Base-by-base conservation (phyloP, 2,113 vertebrate species). In the Cyanoramphus novaezelandiae region DNA sequence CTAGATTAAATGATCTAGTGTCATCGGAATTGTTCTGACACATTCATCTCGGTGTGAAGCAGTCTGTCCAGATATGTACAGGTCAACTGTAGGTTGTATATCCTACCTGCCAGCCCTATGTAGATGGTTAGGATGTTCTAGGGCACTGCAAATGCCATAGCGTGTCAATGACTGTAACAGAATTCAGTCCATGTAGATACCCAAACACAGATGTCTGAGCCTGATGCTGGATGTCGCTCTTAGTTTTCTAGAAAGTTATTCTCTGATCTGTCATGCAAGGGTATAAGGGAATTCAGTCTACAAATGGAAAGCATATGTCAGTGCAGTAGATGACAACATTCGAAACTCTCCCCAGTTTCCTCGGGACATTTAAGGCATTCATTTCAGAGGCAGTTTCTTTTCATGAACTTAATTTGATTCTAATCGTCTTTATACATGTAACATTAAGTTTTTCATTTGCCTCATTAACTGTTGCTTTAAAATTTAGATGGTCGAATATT, bases 381-480 rank as follows among this genome's bases (percentile, higher is more conserved):
- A 74, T 87, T 96, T 95, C 67, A 15, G 2, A 93, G 70, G 78
- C 84, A 87, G 44, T 84, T 94, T 90, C 89, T 87, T 87, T 69
- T 91, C 65, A 46, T 62, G 89, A 10, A 29, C 1, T 1, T 74
- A 75, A 86, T 88, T 93, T 75, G 76, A 68, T 92, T 35, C 72
- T 92, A 81, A 93, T 93, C 67, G 80, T 86, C 75, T 85, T 88
- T 90, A 53, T 93, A 70, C 71, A 82, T 4, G 10, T 94, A 89
- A 88, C 93, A 92, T 95, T 92, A 93, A 77, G 87, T 90, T 96
- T 91, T 90, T 69, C 29, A 19, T 94, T 95, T 95, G 84, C 94
- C 79, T 93, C 87, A 93, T 96, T 97, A 91, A 77, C 75, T 50
- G 46, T 82, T 63, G 59, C 82, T 90, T 82, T 92, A 63, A 59